Percentiles rank a stretch among this genome's conserved stretches.
Evolutionary conservation across 2,113 vertebrate genomes (phyloP).

Genomic region (Anolis carolinensis): DNA sequence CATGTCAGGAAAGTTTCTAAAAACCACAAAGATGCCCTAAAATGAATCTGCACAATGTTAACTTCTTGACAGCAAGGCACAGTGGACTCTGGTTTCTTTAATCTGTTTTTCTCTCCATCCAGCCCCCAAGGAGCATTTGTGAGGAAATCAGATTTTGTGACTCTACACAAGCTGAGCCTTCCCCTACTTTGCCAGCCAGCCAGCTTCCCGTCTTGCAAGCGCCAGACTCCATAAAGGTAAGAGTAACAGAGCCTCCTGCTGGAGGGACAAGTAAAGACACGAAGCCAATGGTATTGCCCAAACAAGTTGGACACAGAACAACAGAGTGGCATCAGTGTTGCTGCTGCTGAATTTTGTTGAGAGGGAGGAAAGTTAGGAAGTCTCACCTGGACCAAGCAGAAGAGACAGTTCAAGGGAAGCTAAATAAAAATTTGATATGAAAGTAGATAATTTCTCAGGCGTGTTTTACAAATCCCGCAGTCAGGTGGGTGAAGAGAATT

Average conservation of each 20-base stretch:
- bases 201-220: slow-evolving; percentile 55
- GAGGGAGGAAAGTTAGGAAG: too few relatives aligned
- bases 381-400: too few relatives aligned
- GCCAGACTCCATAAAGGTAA: slow-evolving; percentile 63
- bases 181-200: slow-evolving; percentile 76
- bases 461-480: too few relatives aligned
- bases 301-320: too few relatives aligned
- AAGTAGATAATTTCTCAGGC: background rate
- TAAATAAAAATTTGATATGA: background rate
- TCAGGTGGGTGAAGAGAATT: too few relatives aligned
- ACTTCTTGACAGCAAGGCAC: background rate
- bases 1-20: background rate
- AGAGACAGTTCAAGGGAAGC: background rate
- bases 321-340: too few relatives aligned
- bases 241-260: background rate
- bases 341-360: too few relatives aligned
- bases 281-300: background rate
- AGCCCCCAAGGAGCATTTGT: slow-evolving; percentile 85
- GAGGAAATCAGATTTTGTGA: slow-evolving; percentile 80
- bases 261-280: background rate
- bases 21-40: background rate
- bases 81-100: background rate
- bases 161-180: slow-evolving; percentile 58
- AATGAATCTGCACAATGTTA: background rate
- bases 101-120: background rate